Evolutionary conservation across 2,888 invertebrate species (phyloP).

Genomic region (Bruchidius siliquastri): DNA sequence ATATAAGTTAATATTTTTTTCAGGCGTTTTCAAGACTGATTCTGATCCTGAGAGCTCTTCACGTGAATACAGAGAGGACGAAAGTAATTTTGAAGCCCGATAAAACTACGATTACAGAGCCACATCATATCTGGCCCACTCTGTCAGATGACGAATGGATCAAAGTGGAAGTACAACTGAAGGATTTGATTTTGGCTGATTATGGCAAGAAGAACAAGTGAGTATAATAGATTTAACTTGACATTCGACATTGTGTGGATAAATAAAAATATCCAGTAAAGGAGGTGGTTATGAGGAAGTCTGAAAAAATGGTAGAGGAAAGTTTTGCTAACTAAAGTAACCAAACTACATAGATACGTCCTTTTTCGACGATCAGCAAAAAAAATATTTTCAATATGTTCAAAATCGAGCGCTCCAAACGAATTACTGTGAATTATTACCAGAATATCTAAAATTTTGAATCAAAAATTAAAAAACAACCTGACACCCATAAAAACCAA

Average conservation of each 20-base stretch:
- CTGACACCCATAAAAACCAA: no score
- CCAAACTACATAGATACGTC: not conserved
- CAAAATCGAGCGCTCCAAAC: no score
- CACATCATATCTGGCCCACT: slow-evolving; percentile 99
- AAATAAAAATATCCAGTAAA: no score
- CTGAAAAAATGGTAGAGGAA: no score
- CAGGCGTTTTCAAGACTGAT: slow-evolving; percentile 95
- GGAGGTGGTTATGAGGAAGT: no score
- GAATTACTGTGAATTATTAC: no score
- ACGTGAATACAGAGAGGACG: slow-evolving; percentile 98
- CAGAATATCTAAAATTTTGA: no score
- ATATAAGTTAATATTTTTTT: no score
- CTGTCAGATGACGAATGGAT: slow-evolving; percentile 99
- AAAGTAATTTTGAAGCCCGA: slow-evolving; percentile 98
- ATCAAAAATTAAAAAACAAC: no score
- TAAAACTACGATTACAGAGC: slow-evolving; percentile 97
- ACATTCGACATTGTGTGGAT: no score
- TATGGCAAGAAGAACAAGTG: slow-evolving; percentile 99
- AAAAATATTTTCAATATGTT: no score
- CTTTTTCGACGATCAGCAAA: no score
- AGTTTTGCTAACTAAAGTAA: not conserved
- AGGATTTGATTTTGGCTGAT: slow-evolving; percentile 97
- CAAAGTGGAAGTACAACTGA: slow-evolving; percentile 96
- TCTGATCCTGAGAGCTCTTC: slow-evolving; percentile 90
- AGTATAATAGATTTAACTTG: slow-evolving; percentile 31